Conservation (phyloP, 2,888 invertebrate species). For the Ariolimax columbianus region DNA sequence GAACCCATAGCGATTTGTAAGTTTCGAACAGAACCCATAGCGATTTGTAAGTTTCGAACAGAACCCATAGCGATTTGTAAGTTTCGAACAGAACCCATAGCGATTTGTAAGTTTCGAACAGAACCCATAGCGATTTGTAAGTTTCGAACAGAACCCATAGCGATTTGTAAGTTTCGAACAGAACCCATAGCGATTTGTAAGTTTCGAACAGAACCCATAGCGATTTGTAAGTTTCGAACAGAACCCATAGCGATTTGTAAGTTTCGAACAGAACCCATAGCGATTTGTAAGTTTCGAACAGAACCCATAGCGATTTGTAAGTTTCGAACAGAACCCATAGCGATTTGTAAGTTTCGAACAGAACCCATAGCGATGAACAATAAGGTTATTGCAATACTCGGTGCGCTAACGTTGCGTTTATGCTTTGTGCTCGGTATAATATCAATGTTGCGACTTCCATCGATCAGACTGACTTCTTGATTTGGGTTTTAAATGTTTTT, state of each 20-base stretch:
- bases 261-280: constrained; percentile 73
- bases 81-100: constrained; percentile 73
- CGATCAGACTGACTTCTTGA: constrained; percentile 23
- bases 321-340: constrained; percentile 73
- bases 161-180: constrained; percentile 75
- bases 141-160: constrained; percentile 73
- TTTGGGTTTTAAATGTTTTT: background rate
- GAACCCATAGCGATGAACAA: constrained; percentile 71
- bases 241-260: constrained; percentile 75
- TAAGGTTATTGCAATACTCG: constrained; percentile 69
- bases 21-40: constrained; percentile 73
- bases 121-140: constrained; percentile 75
- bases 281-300: constrained; percentile 75
- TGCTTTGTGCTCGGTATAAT: constrained; percentile 59
- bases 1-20: constrained; percentile 75
- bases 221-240: constrained; percentile 75
- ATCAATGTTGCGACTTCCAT: background rate
- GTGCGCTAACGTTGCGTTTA: constrained; percentile 69
- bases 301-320: constrained; percentile 75
- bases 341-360: constrained; percentile 75
- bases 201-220: constrained; percentile 73
- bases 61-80: constrained; percentile 75
- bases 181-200: constrained; percentile 75
- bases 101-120: constrained; percentile 75
- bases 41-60: constrained; percentile 75